phyloP scores from a whole-genome alignment of 2,113 vertebrate species.

The Seriola quinqueradiata region DNA sequence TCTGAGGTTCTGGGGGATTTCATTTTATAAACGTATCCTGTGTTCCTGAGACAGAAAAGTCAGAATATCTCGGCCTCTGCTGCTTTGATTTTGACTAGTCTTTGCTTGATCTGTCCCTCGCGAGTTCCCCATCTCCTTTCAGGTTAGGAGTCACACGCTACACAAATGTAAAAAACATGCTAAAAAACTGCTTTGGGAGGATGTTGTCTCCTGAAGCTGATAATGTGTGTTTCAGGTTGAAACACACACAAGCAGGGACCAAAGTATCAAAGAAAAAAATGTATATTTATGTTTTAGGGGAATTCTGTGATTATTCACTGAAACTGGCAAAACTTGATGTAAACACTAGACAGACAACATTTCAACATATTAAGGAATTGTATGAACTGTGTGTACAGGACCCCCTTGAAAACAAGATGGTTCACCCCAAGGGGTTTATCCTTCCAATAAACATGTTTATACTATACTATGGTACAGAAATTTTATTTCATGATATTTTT shows the following conservation, averaged over 20 bases:
- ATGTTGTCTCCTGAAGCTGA: background rate
- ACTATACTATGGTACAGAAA: background rate
- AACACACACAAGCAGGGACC: background rate
- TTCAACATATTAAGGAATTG: background rate
- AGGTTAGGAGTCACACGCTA: background rate
- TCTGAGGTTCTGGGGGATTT: background rate
- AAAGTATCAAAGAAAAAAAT: background rate
- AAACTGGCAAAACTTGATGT: background rate
- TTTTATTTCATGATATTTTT: background rate
- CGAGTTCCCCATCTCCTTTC: background rate
- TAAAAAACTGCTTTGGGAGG: background rate
- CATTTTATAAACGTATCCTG: background rate
- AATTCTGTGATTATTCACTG: background rate
- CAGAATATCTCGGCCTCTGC: too few species aligned
- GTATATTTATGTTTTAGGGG: background rate
- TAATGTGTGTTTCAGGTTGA: constrained; percentile 5
- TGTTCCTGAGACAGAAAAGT: background rate
- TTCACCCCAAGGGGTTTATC: too few species aligned
- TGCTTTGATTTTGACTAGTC: background rate
- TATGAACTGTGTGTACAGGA: background rate
- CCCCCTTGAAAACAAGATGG: too few species aligned
- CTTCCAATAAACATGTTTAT: too few species aligned
- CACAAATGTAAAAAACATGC: background rate
- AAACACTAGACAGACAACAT: background rate
- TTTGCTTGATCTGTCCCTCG: background rate